phyloP scores from a whole-genome alignment of 2,888 invertebrate species.

The Drosophila demipolita region DNA sequence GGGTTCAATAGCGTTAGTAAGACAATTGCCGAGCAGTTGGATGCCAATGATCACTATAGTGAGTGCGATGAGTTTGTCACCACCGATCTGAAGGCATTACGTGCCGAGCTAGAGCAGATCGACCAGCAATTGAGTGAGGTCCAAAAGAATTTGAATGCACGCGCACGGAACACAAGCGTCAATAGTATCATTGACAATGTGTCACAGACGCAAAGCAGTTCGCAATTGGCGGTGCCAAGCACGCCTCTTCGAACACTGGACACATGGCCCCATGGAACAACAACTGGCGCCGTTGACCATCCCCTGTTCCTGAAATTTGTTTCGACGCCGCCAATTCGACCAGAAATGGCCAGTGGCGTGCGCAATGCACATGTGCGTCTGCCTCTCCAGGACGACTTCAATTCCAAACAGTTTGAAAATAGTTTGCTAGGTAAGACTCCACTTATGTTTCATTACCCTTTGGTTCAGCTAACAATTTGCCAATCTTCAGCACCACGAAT shows the following conservation, averaged over 20 bases:
- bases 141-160: slow-evolving; percentile 59
- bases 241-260: slow-evolving; percentile 31
- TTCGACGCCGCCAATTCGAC: slow-evolving; percentile 82
- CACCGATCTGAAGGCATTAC: slow-evolving; percentile 64
- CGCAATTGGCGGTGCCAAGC: slow-evolving; percentile 3
- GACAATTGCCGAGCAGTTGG: slow-evolving; percentile 72
- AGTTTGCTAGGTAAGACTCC: slow-evolving; percentile 53
- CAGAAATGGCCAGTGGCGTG: slow-evolving; percentile 54
- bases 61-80: slow-evolving; percentile 71
- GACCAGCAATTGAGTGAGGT: slow-evolving; percentile 74
- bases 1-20: slow-evolving; percentile 73
- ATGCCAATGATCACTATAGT: slow-evolving; percentile 67
- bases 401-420: slow-evolving; percentile 59
- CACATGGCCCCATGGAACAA: background rate
- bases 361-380: slow-evolving; percentile 67
- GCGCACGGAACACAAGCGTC: slow-evolving; percentile 38
- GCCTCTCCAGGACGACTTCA: slow-evolving; percentile 78
- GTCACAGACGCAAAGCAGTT: background rate
- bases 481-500: slow-evolving; percentile 52
- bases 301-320: slow-evolving; percentile 75
- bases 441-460: background rate
- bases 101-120: slow-evolving; percentile 70
- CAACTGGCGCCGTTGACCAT: slow-evolving; percentile 26
- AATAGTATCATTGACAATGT: slow-evolving; percentile 16
- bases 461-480: background rate